Evolutionary conservation across 35 echinoderm and acorn worm genomes (phyloP), one percentile per base, ranked within the genome.

Genomic region (Holothuria glaberrima): DNA sequence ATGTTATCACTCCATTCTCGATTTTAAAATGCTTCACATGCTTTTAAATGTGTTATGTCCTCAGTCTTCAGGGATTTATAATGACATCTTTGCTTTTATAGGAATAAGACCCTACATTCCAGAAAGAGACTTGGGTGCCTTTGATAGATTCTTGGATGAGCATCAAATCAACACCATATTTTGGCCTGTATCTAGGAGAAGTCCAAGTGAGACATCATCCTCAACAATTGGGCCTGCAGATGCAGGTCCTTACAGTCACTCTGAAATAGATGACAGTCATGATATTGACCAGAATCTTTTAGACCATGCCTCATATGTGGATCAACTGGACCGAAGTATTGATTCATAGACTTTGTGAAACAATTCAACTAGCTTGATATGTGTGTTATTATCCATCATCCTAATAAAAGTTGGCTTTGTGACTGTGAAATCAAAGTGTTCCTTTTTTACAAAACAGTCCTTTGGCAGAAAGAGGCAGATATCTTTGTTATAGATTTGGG

Each of bases 201-300:
- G 38, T 4, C 74, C 44, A 21, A 78, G 74, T 33, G 74, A 78
- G 44, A 78, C 74, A 18, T 78, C 74, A 19, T 27, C 74, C 17
- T 78, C 74, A 0, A 78, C 74, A 28, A 78, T 78, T 48, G 74
- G 74, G 13, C 74, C 74, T n/a, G 74, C 38, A 50, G 74, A 78
- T 78, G 44, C 50, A 20, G 74, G 74, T 10, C 74, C 74, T 28
- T 78, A 78, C 27, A 78, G 74, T 78, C 74, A 78, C 33, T 78
- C 74, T 48, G 74, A 78, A 48, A 78, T 78, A 48, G 74, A 78
- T 78, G 74, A 78, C 14, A 78, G 74, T 16, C 44, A 78, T 35
- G 74, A 78, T 54, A 78, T 78, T 48, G 74, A 78, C 41, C 44
- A 48, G 29, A 78, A 48, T 27, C 20, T 78, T 28, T 54, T 78